Percentiles rank a stretch among this genome's conserved stretches.
Evolutionary conservation across 2,888 invertebrate species (phyloP).

Genomic region (Zygothrica quintamaculata): DNA sequence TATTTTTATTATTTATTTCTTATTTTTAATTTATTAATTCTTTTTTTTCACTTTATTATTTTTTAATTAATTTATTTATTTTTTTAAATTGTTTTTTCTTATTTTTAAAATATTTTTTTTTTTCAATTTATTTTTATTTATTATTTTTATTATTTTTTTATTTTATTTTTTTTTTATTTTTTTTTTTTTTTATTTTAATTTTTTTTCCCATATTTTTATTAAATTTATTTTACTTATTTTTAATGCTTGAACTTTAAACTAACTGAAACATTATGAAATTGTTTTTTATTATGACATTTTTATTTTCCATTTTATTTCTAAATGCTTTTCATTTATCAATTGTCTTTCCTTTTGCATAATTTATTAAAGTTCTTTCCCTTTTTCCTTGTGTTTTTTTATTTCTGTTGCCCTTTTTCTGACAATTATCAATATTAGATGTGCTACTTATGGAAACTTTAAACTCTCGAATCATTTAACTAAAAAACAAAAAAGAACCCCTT

Average conservation of each 20-base stretch:
- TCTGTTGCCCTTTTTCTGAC: slow-evolving; percentile 4
- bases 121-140: neutral
- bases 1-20: neutral
- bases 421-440: slow-evolving; percentile 54
- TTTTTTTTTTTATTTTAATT: neutral
- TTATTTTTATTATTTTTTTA: neutral
- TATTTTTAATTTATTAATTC: neutral
- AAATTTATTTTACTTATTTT: neutral
- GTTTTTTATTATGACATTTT: slow-evolving; percentile 3
- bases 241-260: too few relatives aligned
- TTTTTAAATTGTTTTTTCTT: neutral
- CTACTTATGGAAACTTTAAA: slow-evolving; percentile 55
- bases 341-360: neutral
- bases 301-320: too few relatives aligned
- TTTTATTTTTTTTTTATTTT: neutral
- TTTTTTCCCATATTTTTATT: neutral
- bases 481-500: slow-evolving; percentile 23
- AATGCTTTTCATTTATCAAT: too few relatives aligned
- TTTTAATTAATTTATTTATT: neutral
- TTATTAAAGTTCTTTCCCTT: neutral
- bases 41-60: neutral
- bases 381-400: too few relatives aligned
- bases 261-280: neutral
- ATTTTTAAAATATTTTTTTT: neutral
- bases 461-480: slow-evolving; percentile 47